These are phyloP conservation scores for Seladonia tumulorum DNA, from an alignment of 2,888 invertebrate genomes.

Conservation along the genomic window DNA sequence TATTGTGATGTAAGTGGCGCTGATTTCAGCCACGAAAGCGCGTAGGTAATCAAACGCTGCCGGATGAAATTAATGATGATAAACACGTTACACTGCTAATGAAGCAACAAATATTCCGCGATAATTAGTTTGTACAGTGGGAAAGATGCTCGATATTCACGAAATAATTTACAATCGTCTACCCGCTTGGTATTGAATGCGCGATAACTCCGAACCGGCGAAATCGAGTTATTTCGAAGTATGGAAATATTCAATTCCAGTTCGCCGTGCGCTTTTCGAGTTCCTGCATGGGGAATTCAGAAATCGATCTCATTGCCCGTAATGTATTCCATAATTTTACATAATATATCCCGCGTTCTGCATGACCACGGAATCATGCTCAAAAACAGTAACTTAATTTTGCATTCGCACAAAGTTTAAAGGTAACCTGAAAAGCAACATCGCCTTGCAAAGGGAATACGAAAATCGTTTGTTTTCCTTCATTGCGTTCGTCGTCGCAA, in stretches of 20 bases:
- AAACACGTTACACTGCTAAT: neutral
- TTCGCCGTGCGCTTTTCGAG: constrained; percentile 10
- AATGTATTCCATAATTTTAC: constrained; percentile 57
- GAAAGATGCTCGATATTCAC: constrained; percentile 18
- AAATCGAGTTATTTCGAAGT: constrained; percentile 25
- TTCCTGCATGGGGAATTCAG: constrained; percentile 24
- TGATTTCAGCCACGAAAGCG: neutral
- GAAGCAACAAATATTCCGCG: constrained; percentile 8
- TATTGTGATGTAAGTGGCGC: neutral
- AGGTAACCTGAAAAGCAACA: neutral
- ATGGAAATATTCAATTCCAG: constrained; percentile 44
- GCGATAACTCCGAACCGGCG: neutral
- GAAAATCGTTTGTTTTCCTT: neutral
- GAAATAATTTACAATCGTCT: constrained; percentile 16
- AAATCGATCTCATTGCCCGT: constrained; percentile 46
- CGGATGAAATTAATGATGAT: constrained; percentile 4
- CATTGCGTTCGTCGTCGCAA: neutral
- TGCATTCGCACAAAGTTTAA: neutral
- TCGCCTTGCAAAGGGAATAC: neutral
- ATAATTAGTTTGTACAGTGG: constrained; percentile 1
- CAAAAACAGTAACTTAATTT: constrained; percentile 28
- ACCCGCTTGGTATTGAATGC: neutral
- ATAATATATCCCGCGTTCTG: constrained; percentile 40
- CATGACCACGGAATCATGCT: constrained; percentile 12
- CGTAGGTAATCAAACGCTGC: neutral